phyloP scores from a whole-genome alignment of 2,113 vertebrate species.

The Nettapus auritus region DNA sequence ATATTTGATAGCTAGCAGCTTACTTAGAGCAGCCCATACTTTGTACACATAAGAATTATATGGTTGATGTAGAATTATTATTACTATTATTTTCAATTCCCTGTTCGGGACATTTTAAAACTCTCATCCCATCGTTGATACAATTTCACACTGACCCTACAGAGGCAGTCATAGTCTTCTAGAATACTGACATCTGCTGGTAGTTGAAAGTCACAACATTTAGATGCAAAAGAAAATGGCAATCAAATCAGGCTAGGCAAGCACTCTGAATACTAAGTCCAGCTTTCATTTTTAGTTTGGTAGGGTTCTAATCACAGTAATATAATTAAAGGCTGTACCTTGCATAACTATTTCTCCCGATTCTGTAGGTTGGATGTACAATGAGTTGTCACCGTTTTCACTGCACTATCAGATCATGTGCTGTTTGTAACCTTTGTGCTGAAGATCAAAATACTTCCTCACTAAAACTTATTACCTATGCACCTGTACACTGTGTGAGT shows the following conservation, averaged over 20 bases:
- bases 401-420: not conserved
- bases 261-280: not conserved
- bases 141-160: not conserved
- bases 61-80: not conserved
- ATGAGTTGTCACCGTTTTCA: not conserved
- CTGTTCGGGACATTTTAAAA: not conserved
- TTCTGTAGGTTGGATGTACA: not conserved
- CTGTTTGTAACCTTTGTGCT: not conserved
- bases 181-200: conserved; percentile 35
- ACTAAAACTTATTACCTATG: not conserved
- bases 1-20: not conserved
- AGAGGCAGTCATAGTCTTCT: not conserved
- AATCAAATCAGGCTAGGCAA: not conserved
- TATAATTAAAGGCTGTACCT: not conserved
- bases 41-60: not conserved
- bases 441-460: not conserved
- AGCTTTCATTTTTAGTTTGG: not conserved
- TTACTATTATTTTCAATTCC: not conserved
- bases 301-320: not conserved
- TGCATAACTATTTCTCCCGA: not conserved
- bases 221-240: not conserved
- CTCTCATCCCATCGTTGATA: not conserved
- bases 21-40: not conserved
- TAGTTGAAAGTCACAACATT: not conserved
- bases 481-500: not conserved